Conservation (phyloP, 2,797 vertebrate species). For the Hapalemur alaotrensis region DNA sequence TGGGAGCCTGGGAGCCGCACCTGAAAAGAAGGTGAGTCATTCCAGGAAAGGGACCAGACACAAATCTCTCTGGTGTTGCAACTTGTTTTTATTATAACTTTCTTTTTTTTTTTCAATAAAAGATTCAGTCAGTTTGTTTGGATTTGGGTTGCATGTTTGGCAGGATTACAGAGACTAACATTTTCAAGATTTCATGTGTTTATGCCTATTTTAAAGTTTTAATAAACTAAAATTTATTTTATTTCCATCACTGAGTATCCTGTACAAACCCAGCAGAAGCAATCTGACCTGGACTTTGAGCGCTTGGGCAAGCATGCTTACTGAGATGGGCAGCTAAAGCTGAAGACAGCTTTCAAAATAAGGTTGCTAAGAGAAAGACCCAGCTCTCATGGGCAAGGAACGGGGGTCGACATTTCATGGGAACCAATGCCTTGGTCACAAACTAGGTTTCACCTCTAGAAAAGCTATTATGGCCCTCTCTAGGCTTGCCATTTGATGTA, state of each 20-base stretch:
- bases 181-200: not conserved
- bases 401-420: not conserved
- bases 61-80: not conserved
- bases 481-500: not conserved
- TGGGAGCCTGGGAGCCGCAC: not conserved
- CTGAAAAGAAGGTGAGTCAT: not conserved
- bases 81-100: not conserved
- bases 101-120: not conserved
- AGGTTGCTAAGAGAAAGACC: not conserved
- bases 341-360: not conserved
- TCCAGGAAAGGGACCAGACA: not conserved
- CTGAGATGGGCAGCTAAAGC: not conserved
- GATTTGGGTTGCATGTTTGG: not conserved
- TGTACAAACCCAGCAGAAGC: not conserved
- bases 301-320: not conserved
- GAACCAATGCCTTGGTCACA: not conserved
- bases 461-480: not conserved
- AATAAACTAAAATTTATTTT: not conserved
- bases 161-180: not conserved
- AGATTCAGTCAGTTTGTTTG: not conserved
- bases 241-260: not conserved
- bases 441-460: not conserved
- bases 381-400: not conserved
- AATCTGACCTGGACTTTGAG: not conserved
- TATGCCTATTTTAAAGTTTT: not conserved